Evolutionary conservation across 1,140 invertebrate species (phyloP).

Genomic region (Frieseomelitta varia): DNA sequence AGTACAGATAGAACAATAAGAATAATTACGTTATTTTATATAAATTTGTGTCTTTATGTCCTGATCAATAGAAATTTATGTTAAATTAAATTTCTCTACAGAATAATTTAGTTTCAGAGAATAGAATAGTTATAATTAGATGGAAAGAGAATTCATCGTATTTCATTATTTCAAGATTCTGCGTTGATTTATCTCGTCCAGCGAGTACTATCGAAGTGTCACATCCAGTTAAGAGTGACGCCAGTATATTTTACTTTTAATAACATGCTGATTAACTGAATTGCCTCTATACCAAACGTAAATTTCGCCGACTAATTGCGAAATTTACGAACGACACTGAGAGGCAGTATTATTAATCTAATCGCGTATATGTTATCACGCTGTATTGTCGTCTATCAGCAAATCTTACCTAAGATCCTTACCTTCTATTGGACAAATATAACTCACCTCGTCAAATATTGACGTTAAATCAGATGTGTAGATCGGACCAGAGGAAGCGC

Average conservation of each 20-base stretch:
- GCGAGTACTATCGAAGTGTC: background rate
- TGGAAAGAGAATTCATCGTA: background rate
- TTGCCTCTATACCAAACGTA: background rate
- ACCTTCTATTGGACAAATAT: background rate
- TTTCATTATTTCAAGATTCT: background rate
- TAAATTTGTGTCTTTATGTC: no score
- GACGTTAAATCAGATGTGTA: background rate
- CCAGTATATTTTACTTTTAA: background rate
- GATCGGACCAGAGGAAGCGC: background rate
- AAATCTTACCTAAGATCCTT: background rate
- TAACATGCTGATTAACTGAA: background rate
- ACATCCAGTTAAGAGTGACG: background rate
- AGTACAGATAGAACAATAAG: no score
- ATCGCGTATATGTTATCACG: background rate
- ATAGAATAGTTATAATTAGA: background rate
- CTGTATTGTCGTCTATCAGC: background rate
- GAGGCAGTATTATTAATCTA: background rate
- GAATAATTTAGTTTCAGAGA: background rate
- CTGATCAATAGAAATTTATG: background rate
- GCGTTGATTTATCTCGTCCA: background rate
- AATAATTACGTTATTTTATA: no score
- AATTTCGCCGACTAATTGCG: background rate
- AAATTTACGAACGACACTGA: no score
- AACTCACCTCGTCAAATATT: slow-evolving; percentile 7
- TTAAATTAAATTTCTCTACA: background rate